These are phyloP conservation scores for Apodemia mormo DNA, from an alignment of 2,888 invertebrate species.

Conservation along the genomic window DNA sequence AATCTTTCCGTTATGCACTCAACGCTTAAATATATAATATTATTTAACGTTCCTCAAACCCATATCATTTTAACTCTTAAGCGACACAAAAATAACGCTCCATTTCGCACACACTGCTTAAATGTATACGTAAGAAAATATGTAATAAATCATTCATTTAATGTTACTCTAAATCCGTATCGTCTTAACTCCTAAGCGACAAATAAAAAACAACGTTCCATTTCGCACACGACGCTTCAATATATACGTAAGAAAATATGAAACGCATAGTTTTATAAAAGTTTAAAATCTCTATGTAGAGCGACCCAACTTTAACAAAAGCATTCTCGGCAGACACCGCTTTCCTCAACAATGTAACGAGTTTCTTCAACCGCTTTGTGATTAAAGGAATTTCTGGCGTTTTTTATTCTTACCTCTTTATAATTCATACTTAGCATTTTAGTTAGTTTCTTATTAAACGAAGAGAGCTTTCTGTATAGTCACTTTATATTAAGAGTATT, in stretches of 20 bases:
- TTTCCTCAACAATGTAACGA: conserved; percentile 12
- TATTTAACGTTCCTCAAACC: neutral
- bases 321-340: conserved; percentile 4
- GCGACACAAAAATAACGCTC: neutral
- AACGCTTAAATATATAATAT: too few relatives aligned
- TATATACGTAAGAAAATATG: conserved; percentile 1
- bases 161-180: neutral
- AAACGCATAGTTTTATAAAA: conserved; percentile 4
- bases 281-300: conserved; percentile 8
- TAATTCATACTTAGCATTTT: conserved; percentile 7
- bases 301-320: conserved; percentile 3
- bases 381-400: conserved; percentile 14
- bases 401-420: conserved; percentile 15
- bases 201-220: neutral
- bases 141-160: too few relatives aligned
- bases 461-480: neutral
- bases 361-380: conserved; percentile 18
- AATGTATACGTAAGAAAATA: too few relatives aligned
- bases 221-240: neutral
- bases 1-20: neutral
- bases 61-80: neutral
- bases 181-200: neutral
- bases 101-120: too few relatives aligned
- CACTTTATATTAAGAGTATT: neutral
- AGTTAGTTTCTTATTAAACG: conserved; percentile 13